Base-by-base conservation (phyloP, 2,888 invertebrate species). In the Dynastes hyllus region DNA sequence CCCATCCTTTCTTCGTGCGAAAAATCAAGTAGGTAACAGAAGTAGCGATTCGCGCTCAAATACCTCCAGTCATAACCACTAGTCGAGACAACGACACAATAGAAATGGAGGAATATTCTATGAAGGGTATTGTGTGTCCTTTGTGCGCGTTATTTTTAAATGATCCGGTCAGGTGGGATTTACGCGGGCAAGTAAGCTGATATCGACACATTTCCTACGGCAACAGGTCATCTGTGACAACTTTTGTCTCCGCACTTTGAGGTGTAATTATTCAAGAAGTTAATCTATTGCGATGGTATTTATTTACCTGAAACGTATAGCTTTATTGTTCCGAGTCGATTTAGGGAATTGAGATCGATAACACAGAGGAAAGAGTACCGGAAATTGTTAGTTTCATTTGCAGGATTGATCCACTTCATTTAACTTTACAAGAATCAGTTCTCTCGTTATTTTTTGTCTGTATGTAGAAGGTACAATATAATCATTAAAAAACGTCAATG, bases 81-180 rank as follows among this genome's bases (percentile, higher is more conserved):
- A 27, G n/a, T 69, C 69, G 50, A 45, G 69, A 27, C 61, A 8
- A 11, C 6, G 27, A 27, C 61, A 61, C 27, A 61, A 29, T 37
- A 45, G 16, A 27, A 50, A 69, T 22, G 69, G n/a, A 50, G 8
- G 32, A 69, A 69, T 50, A 45, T 27, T 27, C 45, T 8, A 40
- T 8, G 27, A 9, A 27, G 11, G 16, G 69, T 50, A 50, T 69
- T 22, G 29, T 37, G 45, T 69, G 27, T 69, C 69, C 13, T 45
- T 69, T 69, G 50, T 69, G 22, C 50, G 69, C 22, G 37, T 37
- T 66, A 40, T 69, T 50, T 27, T 69, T 50, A 50, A 69, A 69
- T 69, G 50, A 69, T 69, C 27, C 69, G 69, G 69, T 69, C 69
- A 50, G 69, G 51, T 69, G 27, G 50, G 16, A 27, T 69, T 69